Evolutionary conservation across 2,797 vertebrate species (phyloP), one percentile per base, ranked within the genome.

Genomic region (Nyctibius grandis): DNA sequence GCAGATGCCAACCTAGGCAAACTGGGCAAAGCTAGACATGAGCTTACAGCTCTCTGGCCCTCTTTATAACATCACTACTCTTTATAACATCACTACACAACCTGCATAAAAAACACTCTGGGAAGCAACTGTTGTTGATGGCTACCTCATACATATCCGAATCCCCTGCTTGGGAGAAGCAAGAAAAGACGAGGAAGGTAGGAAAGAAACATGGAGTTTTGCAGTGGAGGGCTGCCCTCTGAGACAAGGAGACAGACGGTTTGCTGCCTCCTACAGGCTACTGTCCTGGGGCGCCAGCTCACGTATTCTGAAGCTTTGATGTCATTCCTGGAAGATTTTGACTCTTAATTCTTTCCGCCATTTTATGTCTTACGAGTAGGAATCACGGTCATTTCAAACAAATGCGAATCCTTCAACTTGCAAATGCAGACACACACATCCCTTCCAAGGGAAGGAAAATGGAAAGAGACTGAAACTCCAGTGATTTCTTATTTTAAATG

Each of bases 241-340:
- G 15, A 36, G 6, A 51, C 16, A 23, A 36, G 51, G 29, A 60
- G n/a, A 75, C 2, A 79, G 40, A 59, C 77, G 61, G 54, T 75
- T 53, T 96, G 78, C 88, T 96, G 95, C 74, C 92, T 83, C 26
- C 88, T 95, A 36, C 76, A 90, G 90, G 54, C 67, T 76, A 28
- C 47, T 3, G 1, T 69, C 57, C 77, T 11, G 15, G 15, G 63
- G n/a, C 3, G 0, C 22, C 31, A 31, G 54, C 14, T 65, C 36
- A 61, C 28, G n/a, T 23, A 29, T 28, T 67, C 21, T 45, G 34
- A 78, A 51, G 22, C 25, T 86, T 81, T 75, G 31, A 78, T 5
- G 2, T 45, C 1, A 4, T 56, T 81, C 28, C 34, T 81, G 79
- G 26, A 85, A 86, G 61, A 73, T 67, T 75, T 72, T 74, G 20